Base-by-base conservation (phyloP, 2,888 invertebrate species). In the Anoplius nigerrimus region DNA sequence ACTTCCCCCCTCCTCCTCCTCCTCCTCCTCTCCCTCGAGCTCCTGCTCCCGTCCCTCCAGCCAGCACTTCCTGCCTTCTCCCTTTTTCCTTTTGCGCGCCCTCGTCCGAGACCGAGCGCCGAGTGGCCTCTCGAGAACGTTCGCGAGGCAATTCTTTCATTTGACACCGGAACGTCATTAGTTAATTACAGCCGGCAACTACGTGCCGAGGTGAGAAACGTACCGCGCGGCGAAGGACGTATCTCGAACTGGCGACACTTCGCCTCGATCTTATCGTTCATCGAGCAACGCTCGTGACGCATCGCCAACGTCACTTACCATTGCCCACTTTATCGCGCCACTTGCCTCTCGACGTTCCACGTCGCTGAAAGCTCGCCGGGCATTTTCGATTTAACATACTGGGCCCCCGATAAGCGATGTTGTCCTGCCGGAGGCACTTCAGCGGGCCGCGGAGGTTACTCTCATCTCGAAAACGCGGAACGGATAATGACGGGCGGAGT, bases 401-500 rank as follows among this genome's bases (percentile, higher is more conserved):
- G 34, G n/a, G n/a, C n/a, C n/a, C 34, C 34, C 34, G 34, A 34
- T 34, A 34, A 34, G 34, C 34, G 2, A 13, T 34, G 34, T 34
- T 34, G 34, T 11, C 34, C 8, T 13, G 34, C 34, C 11, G 1
- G 6, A 13, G 34, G 34, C 34, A 34, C 11, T 48, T 48, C 20
- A 48, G 16, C 20, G 5, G 3, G 3, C 0, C 16, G 42, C 8
- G 34, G 34, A 34, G 6, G 34, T 34, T 8, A 42, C 42, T 4
- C 20, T 20, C 11, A 5, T 18, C 16, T 48, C 5, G 48, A 43
- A 69, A 52, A 68, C 63, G 52, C 24, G 54, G 46, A 62, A 71
- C 54, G 52, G 64, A 51, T 78, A 75, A 71, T 71, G 71, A 76
- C 64, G 62, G n/a, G 62, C 72, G 48, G 63, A 71, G 71, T 43